These are phyloP conservation scores for Mesorhabditis belari DNA, from an alignment of 2,888 invertebrate genomes.

Conservation along the genomic window DNA sequence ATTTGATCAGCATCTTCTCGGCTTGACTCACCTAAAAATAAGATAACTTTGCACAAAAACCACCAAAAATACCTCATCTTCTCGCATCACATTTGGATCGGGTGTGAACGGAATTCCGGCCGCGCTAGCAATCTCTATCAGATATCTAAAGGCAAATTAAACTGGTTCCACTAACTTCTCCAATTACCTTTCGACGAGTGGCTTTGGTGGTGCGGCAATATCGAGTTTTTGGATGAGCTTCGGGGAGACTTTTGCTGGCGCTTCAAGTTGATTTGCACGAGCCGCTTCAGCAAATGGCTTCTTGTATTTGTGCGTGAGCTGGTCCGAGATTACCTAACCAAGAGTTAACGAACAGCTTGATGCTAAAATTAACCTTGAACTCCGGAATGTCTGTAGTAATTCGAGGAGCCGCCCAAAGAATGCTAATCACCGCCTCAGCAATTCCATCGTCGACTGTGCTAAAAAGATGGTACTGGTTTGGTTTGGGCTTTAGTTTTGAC, in stretches of 20 bases:
- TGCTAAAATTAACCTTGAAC: constrained; percentile 40
- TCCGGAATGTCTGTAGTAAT: constrained; percentile 61
- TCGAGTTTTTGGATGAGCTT: constrained; percentile 79
- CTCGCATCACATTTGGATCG: constrained; percentile 68
- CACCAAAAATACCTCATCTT: constrained; percentile 36
- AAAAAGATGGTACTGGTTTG: not conserved
- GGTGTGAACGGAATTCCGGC: constrained; percentile 90
- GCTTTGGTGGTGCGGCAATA: constrained; percentile 86
- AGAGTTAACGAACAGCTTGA: not conserved
- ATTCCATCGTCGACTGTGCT: constrained; percentile 82
- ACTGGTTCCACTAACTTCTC: not conserved
- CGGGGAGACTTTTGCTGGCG: constrained; percentile 44
- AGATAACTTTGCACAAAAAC: not conserved
- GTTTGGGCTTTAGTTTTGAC: no score
- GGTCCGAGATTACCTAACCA: constrained; percentile 73
- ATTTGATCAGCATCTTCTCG: constrained; percentile 52
- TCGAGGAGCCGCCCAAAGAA: constrained; percentile 94
- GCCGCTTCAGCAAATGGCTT: constrained; percentile 85
- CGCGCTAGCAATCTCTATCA: constrained; percentile 91
- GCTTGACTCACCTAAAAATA: constrained; percentile 37
- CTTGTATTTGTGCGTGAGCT: constrained; percentile 84
- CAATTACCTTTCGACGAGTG: constrained; percentile 77
- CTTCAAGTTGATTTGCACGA: constrained; percentile 69
- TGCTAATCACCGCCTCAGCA: constrained; percentile 84
- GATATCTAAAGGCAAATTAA: constrained; percentile 55